Evolutionary conservation across 2,797 vertebrate species (phyloP), one percentile per base, ranked within the genome.

Genomic region (Acanthiza pusilla): DNA sequence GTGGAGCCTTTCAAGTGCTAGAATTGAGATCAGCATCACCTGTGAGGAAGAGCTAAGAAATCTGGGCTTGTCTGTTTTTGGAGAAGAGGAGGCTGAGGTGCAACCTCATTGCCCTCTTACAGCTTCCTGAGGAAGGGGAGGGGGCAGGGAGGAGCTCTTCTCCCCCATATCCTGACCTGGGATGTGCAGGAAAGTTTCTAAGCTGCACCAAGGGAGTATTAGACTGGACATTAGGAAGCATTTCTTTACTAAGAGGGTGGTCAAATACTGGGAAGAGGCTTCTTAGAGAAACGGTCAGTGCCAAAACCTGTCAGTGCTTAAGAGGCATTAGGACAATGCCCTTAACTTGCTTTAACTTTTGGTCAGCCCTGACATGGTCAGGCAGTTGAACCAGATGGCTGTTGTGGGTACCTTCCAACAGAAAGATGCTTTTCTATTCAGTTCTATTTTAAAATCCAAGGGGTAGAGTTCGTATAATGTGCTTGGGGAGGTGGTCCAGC

Each of bases 201-300:
- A 67, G 5, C 8, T 68, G 45, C 2, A 5, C 4, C 23, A 55
- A 14, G 7, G 7, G 9, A 32, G 30, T 30, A 60, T 65, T 16
- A 50, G 10, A n/a, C 32, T 42, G 8, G 16, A 32, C 7, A 36
- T 38, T 20, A 71, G 40, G 32, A 74, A 62, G 4, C 11, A 66
- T 32, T 54, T 74, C 19, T 62, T 82, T 71, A 23, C 8, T 1
- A 2, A 17, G 16, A 50, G 8, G 2, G 13, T 79, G 29, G 18
- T 60, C 14, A 50, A 45, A 79, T 3, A 7, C 16, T 25, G 21
- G 21, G 21, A 65, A 84, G 5, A 11, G 5, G 12, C n/a, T 91
- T 45, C 29, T 30, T 47, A n/a, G 22, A 36, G 32, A 82, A 13
- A 18, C 20, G 14, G 14, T 38, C 0, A 0, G 20, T 66, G 42